Base-by-base conservation (phyloP, 2,113 vertebrate species). In the Otus sunia region DNA sequence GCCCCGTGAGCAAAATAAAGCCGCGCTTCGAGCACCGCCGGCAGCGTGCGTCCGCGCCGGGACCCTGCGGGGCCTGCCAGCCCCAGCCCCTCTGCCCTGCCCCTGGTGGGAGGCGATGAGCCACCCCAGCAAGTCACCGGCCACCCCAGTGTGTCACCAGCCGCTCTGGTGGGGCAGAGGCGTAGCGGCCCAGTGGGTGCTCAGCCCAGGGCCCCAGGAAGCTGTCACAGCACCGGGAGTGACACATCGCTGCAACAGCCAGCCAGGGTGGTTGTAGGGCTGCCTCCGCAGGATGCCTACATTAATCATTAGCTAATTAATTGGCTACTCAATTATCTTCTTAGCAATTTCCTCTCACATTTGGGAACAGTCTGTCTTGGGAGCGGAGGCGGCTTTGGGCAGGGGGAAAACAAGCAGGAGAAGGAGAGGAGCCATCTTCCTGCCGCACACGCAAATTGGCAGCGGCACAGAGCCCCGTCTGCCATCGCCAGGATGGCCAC, bases 231-330 rank as follows among this genome's bases (percentile, higher is more conserved):
- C 58, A 8, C 20, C 66, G 12, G 86, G 85, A 93, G 78, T 90
- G 92, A 96, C 67, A 86, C 95, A 96, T 92, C 7, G 5, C 23
- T 5, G 58, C 36, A 86, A 59, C 86, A 93, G 58, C n/a, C 45
- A 11, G 92, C 49, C 84, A 11, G 80, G 80, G 73, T 30, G 63
- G 92, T 69, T 62, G 69, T 8, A 2, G 94, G 59, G 71, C 94
- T 90, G 94, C 96, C 95, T 94, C 75, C 49, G 19, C 96, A 96
- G 95, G 88, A 88, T 94, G 94, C 84, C 93, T 27, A 15, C 63
- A 66, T 92, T 96, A 94, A 95, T 95, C 93, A 96, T 95, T 94
- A 96, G 79, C 29, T 95, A 91, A 97, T 97, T 97, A 97, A 96
- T 91, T 67, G 88, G 92, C 67, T 73, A 91, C 78, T 97, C 92